Conservation (phyloP, 2,113 vertebrate species). For the Morone saxatilis region DNA sequence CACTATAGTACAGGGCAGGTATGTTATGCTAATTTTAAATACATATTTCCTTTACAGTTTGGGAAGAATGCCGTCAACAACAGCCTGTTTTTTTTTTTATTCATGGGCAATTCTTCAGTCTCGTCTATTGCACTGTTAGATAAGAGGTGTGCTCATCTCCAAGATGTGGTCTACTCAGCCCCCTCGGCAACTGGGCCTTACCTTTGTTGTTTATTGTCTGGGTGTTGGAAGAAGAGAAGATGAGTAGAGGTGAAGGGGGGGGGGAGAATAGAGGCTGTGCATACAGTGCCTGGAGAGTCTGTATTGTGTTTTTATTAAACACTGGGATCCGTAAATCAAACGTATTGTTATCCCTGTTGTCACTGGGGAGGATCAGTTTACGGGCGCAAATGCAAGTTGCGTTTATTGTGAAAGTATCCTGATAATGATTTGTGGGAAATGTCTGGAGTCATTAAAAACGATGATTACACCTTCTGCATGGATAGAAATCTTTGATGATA, state of each 20-base stretch:
- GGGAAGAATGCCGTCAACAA: background rate
- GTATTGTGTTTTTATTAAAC: conserved; percentile 54
- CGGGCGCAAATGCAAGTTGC: conserved; percentile 42
- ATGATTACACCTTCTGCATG: conserved; percentile 35
- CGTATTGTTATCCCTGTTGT: conserved; percentile 23
- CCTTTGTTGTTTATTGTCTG: conserved; percentile 62
- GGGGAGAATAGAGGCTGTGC: background rate
- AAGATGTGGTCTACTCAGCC: conserved; percentile 26
- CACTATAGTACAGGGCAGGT: background rate
- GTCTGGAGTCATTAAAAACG: conserved; percentile 42
- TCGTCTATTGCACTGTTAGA: background rate
- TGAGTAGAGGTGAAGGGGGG: conserved; percentile 11
- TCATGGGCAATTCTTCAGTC: background rate
- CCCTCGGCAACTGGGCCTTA: conserved; percentile 37
- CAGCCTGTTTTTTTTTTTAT: background rate
- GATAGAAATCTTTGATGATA: conserved; percentile 24
- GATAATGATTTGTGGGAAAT: conserved; percentile 56
- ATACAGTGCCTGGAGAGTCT: conserved; percentile 13
- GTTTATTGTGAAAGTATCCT: conserved; percentile 38
- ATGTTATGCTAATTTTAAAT: background rate
- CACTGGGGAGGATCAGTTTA: conserved; percentile 58
- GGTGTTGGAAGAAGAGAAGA: conserved; percentile 33
- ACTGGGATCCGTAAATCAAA: conserved; percentile 59
- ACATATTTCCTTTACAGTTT: background rate
- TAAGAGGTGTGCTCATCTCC: conserved; percentile 38